Evolutionary conservation across 37 sponge, comb jelly and placozoan species (phyloP).

Genomic region (Petrosia ficiformis): DNA sequence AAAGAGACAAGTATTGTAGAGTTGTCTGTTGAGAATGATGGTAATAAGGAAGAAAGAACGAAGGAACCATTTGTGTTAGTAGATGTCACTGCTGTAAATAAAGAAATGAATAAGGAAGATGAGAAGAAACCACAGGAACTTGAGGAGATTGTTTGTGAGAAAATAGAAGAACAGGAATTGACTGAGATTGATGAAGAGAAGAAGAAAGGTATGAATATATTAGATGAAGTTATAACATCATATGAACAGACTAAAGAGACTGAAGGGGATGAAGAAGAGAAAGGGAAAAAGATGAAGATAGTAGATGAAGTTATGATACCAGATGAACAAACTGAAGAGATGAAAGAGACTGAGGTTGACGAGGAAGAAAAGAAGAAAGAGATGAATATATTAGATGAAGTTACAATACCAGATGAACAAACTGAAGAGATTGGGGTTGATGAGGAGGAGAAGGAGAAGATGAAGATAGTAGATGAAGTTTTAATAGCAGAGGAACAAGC

Average conservation of each 20-base stretch:
- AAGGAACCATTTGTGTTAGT: not conserved
- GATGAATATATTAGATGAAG: not conserved
- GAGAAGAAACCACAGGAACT: not conserved
- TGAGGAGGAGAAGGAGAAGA: conserved; percentile 31
- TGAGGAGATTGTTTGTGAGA: no score
- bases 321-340: not conserved
- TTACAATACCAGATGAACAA: not conserved
- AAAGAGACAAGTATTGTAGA: not conserved
- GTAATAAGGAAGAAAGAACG: not conserved
- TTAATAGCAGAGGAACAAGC: no score
- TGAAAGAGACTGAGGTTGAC: conserved; percentile 3
- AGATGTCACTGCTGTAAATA: not conserved
- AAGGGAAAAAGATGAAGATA: not conserved
- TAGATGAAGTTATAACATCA: not conserved
- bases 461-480: no score
- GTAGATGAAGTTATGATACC: not conserved
- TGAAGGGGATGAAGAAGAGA: not conserved
- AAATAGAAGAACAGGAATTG: no score
- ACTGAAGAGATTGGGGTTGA: not conserved
- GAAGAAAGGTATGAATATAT: not conserved
- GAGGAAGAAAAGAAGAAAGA: conserved; percentile 1
- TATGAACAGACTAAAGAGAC: not conserved
- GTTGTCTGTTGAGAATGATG: not conserved
- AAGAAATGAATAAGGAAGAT: conserved; percentile 8
- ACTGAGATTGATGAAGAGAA: not conserved